Evolutionary conservation across 1,140 invertebrate species (phyloP), one percentile per base, ranked within the genome.

Genomic region (Ceratina japonica): DNA sequence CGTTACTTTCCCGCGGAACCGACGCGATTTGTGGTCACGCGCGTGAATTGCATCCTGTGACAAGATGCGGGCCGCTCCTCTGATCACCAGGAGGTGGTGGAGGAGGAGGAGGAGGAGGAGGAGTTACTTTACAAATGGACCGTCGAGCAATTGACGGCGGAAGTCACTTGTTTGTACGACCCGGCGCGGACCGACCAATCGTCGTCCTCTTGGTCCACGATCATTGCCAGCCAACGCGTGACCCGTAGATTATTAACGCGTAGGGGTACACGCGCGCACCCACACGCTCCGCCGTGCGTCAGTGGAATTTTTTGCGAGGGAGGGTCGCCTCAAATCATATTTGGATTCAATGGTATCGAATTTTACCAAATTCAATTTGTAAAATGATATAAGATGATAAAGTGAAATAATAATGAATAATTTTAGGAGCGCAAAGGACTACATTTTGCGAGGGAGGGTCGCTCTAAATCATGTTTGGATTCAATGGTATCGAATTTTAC

Each of bases 151-250:
- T 92, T 90, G 89, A 87, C 86, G 86, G 84, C 91, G 91, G 91
- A 92, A 91, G 90, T 87, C 86, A 80, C 90, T 91, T 86, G 90
- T 92, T 69, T 92, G 89, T 87, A 79, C 83, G 54, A 84, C 87
- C 87, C 87, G 87, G 83, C 37, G 78, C 81, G 80, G 84, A 77
- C 78, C 82, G 79, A 81, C 85, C 88, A 89, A 90, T 90, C 87
- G 88, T 90, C 86, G 88, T 80, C 81, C 88, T 82, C 79, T 84
- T 82, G 74, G 85, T 83, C 79, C 87, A 87, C 85, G 87, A 90
- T 90, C 88, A 89, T 91, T 88, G 86, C 74, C 15, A 54, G 62
- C 12, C 51, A 73, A 74, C 77, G 37, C n/a, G 70, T 73, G 70
- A 79, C 70, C 59, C 62, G 70, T 37, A 52, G 77, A 79, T 79